Evolutionary conservation across 2,113 vertebrate genomes (phyloP), one percentile per base, ranked within the genome.

Genomic region (Triplophysa dalaica): DNA sequence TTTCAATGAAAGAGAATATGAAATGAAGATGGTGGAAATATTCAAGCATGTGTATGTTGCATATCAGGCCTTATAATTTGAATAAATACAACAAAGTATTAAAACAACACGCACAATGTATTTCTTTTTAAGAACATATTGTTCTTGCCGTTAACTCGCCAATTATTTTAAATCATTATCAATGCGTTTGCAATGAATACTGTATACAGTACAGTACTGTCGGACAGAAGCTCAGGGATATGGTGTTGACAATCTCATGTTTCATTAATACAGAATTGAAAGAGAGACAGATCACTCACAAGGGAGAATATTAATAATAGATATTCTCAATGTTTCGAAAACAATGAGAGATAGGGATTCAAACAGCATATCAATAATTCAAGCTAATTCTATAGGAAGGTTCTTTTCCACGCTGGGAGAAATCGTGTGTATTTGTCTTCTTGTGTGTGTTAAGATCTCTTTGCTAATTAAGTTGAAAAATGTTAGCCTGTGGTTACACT

Each of bases 1-100:
- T 85, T 85, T 75, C 81, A 83, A 88, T 87, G 84, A 87, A 87
- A 88, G 72, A 54, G 85, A 89, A 86, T 87, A 78, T 70, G 82
- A 78, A 80, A 87, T 85, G 67, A 87, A 82, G 79, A 85, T 78
- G 66, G 10, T 66, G 67, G 60, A 60, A 66, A 70, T 22, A 45
- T 50, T 16, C 13, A 21, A 80, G 43, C 48, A 75, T 48, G 33
- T 68, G 69, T 56, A 81, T n/a, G 74, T 62, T 69, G 68, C 72
- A 14, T 68, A 70, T 78, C 63, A 65, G 61, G 66, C 61, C 33
- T n/a, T 8, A 24, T 43, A 19, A 67, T 54, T n/a, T 14, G 11
- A 52, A 43, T 70, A 56, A 48, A 77, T 64, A 43, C 38, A 50
- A 9, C 14, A 13, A 33, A 33, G 29, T 17, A 62, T 45, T 11